Percentiles rank a stretch among this genome's conserved stretches.
phyloP scores from a whole-genome alignment of 2,113 vertebrate species.

The Guaruba guarouba region DNA sequence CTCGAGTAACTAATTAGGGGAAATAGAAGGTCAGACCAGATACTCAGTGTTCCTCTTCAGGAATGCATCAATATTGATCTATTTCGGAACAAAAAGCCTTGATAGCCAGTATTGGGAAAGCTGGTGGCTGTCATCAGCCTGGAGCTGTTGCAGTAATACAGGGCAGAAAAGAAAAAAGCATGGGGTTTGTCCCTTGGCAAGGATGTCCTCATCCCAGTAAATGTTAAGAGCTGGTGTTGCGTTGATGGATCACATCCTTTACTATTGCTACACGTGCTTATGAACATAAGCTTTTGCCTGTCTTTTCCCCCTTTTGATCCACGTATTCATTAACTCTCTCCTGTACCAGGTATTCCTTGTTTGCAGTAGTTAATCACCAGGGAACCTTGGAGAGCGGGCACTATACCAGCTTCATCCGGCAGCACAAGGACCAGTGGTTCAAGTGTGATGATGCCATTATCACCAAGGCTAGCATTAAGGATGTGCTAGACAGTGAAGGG shows the following conservation, averaged over 20 bases:
- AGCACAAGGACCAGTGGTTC: slow-evolving; percentile 99
- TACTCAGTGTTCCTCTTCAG: neutral
- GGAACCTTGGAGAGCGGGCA: slow-evolving; percentile 98
- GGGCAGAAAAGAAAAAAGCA: neutral
- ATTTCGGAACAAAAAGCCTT: neutral
- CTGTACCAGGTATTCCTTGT: slow-evolving; percentile 91
- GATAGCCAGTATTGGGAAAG: neutral
- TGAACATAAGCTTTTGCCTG: neutral
- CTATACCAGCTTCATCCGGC: slow-evolving; percentile 98
- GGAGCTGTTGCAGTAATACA: neutral
- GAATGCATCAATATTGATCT: neutral
- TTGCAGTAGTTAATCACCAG: slow-evolving; percentile 99
- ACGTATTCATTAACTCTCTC: neutral
- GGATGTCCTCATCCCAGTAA: neutral
- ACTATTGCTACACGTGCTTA: fast-evolving
- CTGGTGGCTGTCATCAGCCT: neutral
- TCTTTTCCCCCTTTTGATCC: neutral
- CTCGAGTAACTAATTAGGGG: neutral
- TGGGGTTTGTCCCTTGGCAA: neutral
- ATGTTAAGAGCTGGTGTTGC: neutral
- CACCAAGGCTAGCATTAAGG: slow-evolving; percentile 99
- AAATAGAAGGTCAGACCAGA: neutral
- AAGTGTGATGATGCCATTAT: slow-evolving; percentile 99
- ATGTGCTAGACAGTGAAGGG: slow-evolving; percentile 99
- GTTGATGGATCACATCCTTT: neutral